Conservation (phyloP, 1,140 invertebrate genomes). For the Papilio polyxenes region DNA sequence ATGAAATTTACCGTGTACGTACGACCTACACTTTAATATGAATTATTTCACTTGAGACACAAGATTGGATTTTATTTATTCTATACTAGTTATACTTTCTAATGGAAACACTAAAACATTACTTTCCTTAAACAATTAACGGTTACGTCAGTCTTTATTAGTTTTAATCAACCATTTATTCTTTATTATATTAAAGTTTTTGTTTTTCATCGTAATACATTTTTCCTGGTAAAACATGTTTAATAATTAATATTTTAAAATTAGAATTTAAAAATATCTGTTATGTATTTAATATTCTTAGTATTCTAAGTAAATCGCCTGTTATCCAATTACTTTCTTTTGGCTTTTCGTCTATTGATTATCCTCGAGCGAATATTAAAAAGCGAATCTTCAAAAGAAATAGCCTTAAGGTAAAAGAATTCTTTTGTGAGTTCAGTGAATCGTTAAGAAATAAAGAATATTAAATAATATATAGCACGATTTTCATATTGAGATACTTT, state of each 20-base stretch:
- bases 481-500: background rate
- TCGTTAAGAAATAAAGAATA: constrained; percentile 29
- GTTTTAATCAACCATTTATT: too few species aligned
- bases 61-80: background rate
- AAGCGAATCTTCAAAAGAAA: constrained; percentile 25
- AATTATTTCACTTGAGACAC: background rate
- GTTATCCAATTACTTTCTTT: constrained; percentile 28
- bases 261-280: too few species aligned
- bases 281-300: background rate
- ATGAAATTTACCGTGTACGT: background rate
- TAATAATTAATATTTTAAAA: too few species aligned
- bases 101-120: background rate
- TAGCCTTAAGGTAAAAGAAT: constrained; percentile 13
- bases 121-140: too few species aligned
- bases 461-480: constrained; percentile 15
- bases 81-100: background rate
- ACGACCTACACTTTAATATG: background rate
- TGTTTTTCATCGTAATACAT: too few species aligned
- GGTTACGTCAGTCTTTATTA: too few species aligned
- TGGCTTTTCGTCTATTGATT: constrained; percentile 22
- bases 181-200: too few species aligned
- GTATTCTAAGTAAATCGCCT: background rate
- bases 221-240: too few species aligned
- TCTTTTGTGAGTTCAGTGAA: constrained; percentile 31
- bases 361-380: constrained; percentile 29